Evolutionary conservation across 1,140 invertebrate genomes (phyloP), one percentile per base, ranked within the genome.

Genomic region (Leptonema lineaticorne): DNA sequence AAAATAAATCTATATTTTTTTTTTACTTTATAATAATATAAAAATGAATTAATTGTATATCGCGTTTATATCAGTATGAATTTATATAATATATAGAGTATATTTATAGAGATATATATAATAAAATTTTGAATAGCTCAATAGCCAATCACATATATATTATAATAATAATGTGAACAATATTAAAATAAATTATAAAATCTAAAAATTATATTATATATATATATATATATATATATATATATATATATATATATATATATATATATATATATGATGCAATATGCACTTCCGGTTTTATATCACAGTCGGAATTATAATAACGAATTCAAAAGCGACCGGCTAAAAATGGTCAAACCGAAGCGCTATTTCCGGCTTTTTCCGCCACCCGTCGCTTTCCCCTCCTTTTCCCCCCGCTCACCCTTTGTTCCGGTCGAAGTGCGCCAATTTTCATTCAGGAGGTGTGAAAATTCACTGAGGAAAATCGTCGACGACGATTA

Each of bases 221-320:
- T 45, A 45, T 45, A 3, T 7, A 45, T n/a, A n/a, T n/a, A n/a
- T n/a, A n/a, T n/a, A n/a, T n/a, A n/a, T n/a, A n/a, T n/a, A n/a
- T n/a, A 53, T 26, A 26, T 53, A 50, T 11, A 33, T 41, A 41
- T 16, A 41, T 11, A 41, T 33, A 11, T 33, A 33, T 33, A 33
- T 33, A 33, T 33, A 11, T 33, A 6, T 16, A 41, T 14, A 41
- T 2, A 9, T 2, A 41, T 1, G 9, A 26, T 53, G 50, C 24
- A 53, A 53, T 26, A 14, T 53, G 22, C 50, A 53, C 50, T 11
- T 53, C 50, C 50, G 50, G 8, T 26, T 26, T 53, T n/a, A n/a
- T n/a, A n/a, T 53, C 50, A 18, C 24, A 41, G 37, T 9, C 9
- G 37, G 16, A 41, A 41, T 41, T 41, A 3, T n/a, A n/a, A n/a